phyloP scores from a whole-genome alignment of 2,113 vertebrate species.

The Vimba vimba region DNA sequence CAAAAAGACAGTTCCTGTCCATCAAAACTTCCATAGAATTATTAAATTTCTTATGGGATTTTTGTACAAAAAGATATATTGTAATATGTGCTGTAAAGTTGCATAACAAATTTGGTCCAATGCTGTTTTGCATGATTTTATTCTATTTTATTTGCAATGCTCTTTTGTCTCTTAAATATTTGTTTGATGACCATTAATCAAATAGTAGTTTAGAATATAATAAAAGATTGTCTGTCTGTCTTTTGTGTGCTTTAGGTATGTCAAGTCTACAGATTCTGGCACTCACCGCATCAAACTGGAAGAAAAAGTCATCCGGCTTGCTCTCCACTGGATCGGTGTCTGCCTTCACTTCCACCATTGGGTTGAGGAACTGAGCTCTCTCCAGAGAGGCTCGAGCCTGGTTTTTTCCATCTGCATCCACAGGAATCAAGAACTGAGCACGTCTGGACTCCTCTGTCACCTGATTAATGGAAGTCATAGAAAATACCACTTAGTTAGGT shows the following conservation, averaged over 20 bases:
- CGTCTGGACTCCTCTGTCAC: slow-evolving; percentile 83
- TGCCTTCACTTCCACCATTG: slow-evolving; percentile 92
- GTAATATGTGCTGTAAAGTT: not conserved
- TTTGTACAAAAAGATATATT: not conserved
- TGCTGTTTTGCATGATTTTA: not conserved
- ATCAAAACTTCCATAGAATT: not conserved
- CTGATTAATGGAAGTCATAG: slow-evolving; percentile 63
- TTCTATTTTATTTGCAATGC: not conserved
- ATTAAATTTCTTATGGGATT: not conserved
- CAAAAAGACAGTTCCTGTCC: not conserved
- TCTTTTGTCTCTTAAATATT: not conserved
- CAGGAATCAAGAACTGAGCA: slow-evolving; percentile 89
- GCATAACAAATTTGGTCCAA: not conserved
- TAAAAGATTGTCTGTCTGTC: not conserved
- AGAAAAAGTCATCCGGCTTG: slow-evolving; percentile 88
- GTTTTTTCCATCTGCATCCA: slow-evolving; percentile 81
- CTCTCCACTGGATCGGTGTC: slow-evolving; percentile 78
- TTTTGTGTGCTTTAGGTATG: not conserved
- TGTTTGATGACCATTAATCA: not conserved
- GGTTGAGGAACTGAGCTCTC: slow-evolving; percentile 92
- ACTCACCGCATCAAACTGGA: slow-evolving; percentile 89
- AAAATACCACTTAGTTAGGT: not conserved
- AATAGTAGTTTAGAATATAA: not conserved
- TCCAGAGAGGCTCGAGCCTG: slow-evolving; percentile 87
- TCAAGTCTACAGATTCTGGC: not conserved